Conservation (phyloP, 2,113 vertebrate genomes). For the Sphaerodactylus townsendi region DNA sequence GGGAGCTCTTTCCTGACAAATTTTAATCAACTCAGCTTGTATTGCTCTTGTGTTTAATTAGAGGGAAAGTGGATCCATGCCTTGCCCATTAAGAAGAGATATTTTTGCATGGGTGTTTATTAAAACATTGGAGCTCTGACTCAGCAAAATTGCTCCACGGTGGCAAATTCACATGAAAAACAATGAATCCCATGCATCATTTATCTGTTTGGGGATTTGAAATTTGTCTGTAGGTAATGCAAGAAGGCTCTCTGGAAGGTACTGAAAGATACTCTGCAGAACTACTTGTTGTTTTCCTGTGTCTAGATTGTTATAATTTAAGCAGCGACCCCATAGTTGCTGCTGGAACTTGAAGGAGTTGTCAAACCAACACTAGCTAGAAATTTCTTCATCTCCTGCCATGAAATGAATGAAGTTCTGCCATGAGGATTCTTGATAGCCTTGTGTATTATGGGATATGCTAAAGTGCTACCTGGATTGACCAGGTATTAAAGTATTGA, state of each 20-base stretch:
- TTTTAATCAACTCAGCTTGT: constrained; percentile 29
- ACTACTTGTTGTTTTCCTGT: not conserved
- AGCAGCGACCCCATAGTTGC: not conserved
- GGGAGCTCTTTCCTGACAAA: constrained; percentile 40
- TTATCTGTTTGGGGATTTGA: not conserved
- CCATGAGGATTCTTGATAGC: not conserved
- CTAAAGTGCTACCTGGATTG: too few species aligned
- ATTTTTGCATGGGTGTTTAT: not conserved
- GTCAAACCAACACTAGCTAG: not conserved
- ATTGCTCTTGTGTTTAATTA: not conserved
- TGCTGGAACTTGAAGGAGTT: not conserved
- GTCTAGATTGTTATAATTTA: not conserved
- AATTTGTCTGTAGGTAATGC: not conserved
- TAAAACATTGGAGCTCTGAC: not conserved
- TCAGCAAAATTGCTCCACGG: not conserved
- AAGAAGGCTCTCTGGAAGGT: not conserved
- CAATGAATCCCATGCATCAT: not conserved
- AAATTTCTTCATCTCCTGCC: not conserved
- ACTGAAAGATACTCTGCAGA: not conserved
- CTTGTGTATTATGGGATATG: not conserved
- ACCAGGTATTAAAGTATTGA: too few species aligned
- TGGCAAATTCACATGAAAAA: not conserved
- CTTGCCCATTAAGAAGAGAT: not conserved
- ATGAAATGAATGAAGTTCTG: not conserved
- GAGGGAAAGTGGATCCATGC: not conserved